These are phyloP conservation scores for Standfussiana lucernea DNA, from an alignment of 2,888 invertebrate genomes.

Conservation along the genomic window DNA sequence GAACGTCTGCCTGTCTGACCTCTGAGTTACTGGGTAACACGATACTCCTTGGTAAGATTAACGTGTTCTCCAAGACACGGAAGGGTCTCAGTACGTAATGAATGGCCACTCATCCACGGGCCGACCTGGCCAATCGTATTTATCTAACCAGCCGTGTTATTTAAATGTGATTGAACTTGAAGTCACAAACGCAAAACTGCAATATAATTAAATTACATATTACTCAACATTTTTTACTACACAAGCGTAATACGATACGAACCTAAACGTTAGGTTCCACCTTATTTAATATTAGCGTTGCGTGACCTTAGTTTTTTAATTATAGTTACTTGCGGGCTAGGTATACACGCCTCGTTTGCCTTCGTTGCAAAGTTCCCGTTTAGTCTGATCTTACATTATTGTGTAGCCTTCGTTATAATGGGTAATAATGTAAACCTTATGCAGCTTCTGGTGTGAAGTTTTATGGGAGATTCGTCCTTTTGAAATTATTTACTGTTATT, in stretches of 20 bases:
- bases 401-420: slow-evolving; percentile 36
- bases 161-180: slow-evolving; percentile 41
- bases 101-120: not conserved
- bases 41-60: not conserved
- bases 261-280: slow-evolving; percentile 32
- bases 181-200: slow-evolving; percentile 12
- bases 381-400: slow-evolving; percentile 9
- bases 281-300: slow-evolving; percentile 50
- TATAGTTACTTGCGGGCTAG: slow-evolving; percentile 34
- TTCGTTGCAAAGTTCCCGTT: slow-evolving; percentile 38
- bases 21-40: not conserved
- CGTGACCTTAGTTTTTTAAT: slow-evolving; percentile 62
- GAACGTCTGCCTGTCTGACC: not conserved
- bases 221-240: slow-evolving; percentile 43
- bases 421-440: slow-evolving; percentile 19
- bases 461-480: slow-evolving; percentile 32
- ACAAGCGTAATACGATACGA: slow-evolving; percentile 41
- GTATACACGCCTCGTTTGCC: slow-evolving; percentile 41
- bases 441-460: not conserved
- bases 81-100: not conserved
- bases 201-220: slow-evolving; percentile 21
- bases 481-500: slow-evolving; percentile 5
- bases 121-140: not conserved
- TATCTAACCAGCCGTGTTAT: not conserved
- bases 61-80: not conserved